Base-by-base conservation (phyloP, 2,113 vertebrate species). In the Mobula birostris region DNA sequence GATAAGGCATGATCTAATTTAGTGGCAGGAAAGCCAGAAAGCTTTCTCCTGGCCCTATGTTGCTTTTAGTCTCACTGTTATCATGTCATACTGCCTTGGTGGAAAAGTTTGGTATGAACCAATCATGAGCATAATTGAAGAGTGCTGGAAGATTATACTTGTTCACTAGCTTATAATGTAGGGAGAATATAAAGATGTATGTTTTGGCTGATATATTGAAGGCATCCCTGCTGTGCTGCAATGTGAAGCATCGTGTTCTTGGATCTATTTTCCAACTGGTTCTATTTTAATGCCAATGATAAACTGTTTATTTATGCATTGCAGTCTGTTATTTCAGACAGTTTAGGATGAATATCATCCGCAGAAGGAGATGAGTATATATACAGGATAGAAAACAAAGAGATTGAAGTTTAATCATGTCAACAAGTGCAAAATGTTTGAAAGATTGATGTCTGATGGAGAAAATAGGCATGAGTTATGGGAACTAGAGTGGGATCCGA, bases 271-370 rank as follows among this genome's bases (percentile, higher is more conserved):
- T 87, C 56, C 24, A 61, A 61, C 56, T 87, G 83, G 11, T 88
- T 56, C 14, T 88, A 88, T 88, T 88, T 63, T 63, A 63, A 88
- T 88, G 58, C 12, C 83, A 88, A 63, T 87, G 83, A 29, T 87
- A 87, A 61, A 61, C 24, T 48, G 58, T 63, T 88, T 88, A n/a
- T 88, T 88, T 12, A 63, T 63, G 58, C 5, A 6, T 61, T 61
- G 4, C 58, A 88, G 56, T 77, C 76, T n/a, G 76, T 88, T 88
- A 63, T 63, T 88, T 63, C 58, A 63, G 12, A 88, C 27, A 88
- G 58, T 63, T 63, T 63, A 63, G 27, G 27, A 15, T 88, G 58
- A 63, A n/a, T 63, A 14, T n/a, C 27, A 6, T n/a, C 27, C n/a
- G 27, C 58, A n/a, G 58, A 29, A 63, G 58, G 79, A 82, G 24